A percentile compares a stretch with the other conserved stretches of the same genome.
Conservation (phyloP, 2,113 vertebrate species). For the Grallaria varia region DNA sequence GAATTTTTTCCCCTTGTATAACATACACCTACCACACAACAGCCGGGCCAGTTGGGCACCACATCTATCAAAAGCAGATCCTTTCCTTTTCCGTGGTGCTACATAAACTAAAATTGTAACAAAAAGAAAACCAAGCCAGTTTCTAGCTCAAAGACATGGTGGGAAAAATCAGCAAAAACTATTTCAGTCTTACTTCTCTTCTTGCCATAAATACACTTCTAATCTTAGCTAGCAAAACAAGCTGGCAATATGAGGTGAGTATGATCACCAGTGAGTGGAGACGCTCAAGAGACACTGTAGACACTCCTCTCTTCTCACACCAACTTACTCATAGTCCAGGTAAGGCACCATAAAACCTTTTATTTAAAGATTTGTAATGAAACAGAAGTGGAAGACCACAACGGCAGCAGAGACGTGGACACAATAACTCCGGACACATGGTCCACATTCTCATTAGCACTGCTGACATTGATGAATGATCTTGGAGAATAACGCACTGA, state of each 20-base stretch:
- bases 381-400: neutral
- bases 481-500: slow-evolving; percentile 13
- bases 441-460: neutral
- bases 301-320: neutral
- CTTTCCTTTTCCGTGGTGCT: neutral
- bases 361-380: neutral
- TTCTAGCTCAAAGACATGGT: neutral
- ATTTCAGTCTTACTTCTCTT: neutral
- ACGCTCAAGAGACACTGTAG: neutral
- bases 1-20: fast-evolving
- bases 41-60: fast-evolving
- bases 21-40: neutral
- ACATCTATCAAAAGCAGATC: neutral
- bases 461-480: neutral
- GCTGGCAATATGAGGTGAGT: neutral
- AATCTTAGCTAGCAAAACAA: neutral
- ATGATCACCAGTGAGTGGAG: neutral
- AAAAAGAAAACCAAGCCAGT: neutral
- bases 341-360: neutral
- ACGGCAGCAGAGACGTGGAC: neutral
- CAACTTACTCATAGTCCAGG: neutral
- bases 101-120: neutral
- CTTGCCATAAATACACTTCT: neutral
- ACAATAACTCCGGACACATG: neutral
- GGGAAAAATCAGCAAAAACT: neutral